Base-by-base conservation (phyloP, 2,888 invertebrate genomes). In the Thecocarcelia acutangulata region DNA sequence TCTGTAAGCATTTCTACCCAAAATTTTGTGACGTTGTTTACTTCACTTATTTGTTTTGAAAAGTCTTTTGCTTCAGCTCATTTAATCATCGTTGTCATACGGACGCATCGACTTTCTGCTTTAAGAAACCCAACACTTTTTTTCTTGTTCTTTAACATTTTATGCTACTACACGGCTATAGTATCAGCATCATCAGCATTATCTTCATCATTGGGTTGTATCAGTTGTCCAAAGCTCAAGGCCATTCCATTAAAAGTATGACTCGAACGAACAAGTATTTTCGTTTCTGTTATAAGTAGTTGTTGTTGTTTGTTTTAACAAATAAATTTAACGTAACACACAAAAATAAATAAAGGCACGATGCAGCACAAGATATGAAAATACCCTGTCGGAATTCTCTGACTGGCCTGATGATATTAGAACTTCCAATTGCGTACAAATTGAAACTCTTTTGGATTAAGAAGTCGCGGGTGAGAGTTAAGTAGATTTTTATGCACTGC, bases 171-270 rank as follows among this genome's bases (percentile, higher is more conserved):
- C 33, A 24, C 19, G 44, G 37, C 56, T 46, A n/a, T 12, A 15
- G 40, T 66, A 66, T 74, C 50, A 58, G 50, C 46, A 58, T 48
- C 33, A 48, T 63, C 50, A 48, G 46, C 58, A 44, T 50, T 52
- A 76, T 64, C 72, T 50, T 61, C 66, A 73, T 24, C 66, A 48
- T 46, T 52, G 28, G 59, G 52, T 52, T 72, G 72, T 64, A 81
- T 76, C 72, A 68, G 52, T 68, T 63, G 73, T 68, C 72, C 70
- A 75, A 78, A 75, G 82, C 82, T 78, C 82, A 82, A 82, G 82
- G 82, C 78, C 82, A 75, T 69, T 66, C 44, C 56, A 52, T 19
- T 64, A 50, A 78, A 72, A 66, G 48, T 63, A 76, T 46, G 40
- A 54, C 48, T 77, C 24, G 54, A 77, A 63, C 46, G n/a, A 52